phyloP scores from a whole-genome alignment of 2,888 invertebrate genomes.

The Opisthograptis luteolata region DNA sequence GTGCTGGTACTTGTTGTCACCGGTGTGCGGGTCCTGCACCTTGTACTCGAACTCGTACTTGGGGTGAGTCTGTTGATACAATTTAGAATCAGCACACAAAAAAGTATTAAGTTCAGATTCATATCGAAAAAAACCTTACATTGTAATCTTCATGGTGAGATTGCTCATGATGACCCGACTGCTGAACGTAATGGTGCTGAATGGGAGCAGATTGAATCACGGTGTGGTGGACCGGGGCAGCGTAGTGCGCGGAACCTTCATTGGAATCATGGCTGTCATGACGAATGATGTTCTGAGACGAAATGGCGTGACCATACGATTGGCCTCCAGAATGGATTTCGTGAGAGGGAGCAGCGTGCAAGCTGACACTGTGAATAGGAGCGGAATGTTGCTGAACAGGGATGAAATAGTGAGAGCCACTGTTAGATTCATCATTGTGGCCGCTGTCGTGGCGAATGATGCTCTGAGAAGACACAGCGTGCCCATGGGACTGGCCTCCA shows the following conservation, averaged over 20 bases:
- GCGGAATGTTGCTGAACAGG: constrained; percentile 24
- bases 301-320: constrained; percentile 35
- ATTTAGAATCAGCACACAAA: background rate
- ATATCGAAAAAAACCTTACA: constrained; percentile 44
- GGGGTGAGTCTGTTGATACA: constrained; percentile 65
- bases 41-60: constrained; percentile 82
- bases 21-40: constrained; percentile 81
- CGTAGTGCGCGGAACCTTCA: constrained; percentile 34
- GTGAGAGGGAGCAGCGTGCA: constrained; percentile 32
- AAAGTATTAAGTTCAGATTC: background rate
- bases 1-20: constrained; percentile 81
- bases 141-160: constrained; percentile 54
- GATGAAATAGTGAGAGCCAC: constrained; percentile 27
- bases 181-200: constrained; percentile 35
- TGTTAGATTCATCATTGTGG: constrained; percentile 27
- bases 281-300: constrained; percentile 43
- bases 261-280: constrained; percentile 38
- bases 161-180: constrained; percentile 26
- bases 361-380: constrained; percentile 30
- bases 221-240: constrained; percentile 46
- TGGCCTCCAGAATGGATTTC: constrained; percentile 24
- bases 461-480: constrained; percentile 55
- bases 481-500: constrained; percentile 38
- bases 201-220: constrained; percentile 45
- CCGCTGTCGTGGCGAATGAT: constrained; percentile 41